Conservation (phyloP, 2,888 invertebrate genomes). For the Girardia tigrina region DNA sequence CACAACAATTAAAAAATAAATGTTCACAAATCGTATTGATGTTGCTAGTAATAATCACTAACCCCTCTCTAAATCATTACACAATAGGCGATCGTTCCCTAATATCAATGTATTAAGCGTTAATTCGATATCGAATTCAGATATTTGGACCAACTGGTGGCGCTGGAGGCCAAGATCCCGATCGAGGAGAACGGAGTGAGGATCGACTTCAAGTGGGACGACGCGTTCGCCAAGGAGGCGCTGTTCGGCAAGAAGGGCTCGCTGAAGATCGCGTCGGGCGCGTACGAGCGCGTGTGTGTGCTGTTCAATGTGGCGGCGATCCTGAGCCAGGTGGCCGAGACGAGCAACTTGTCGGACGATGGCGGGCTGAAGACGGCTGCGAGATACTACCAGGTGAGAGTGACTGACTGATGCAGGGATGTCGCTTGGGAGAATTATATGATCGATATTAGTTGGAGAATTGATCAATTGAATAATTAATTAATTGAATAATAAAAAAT, state of each 20-base stretch:
- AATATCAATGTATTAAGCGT: too few species aligned
- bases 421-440: too few species aligned
- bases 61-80: too few species aligned
- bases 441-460: too few species aligned
- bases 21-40: too few species aligned
- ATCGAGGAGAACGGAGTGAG: slow-evolving; percentile 69
- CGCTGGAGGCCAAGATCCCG: slow-evolving; percentile 81
- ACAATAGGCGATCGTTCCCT: too few species aligned
- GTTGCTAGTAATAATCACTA: too few species aligned
- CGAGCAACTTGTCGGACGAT: slow-evolving; percentile 72
- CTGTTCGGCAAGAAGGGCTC: slow-evolving; percentile 80
- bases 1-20: too few species aligned
- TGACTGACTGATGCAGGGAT: too few species aligned
- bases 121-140: slow-evolving; percentile 54
- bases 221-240: slow-evolving; percentile 88
- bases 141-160: slow-evolving; percentile 85
- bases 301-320: slow-evolving; percentile 88
- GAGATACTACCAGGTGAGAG: slow-evolving; percentile 69
- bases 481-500: too few species aligned
- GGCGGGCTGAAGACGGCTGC: slow-evolving; percentile 81
- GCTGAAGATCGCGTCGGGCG: slow-evolving; percentile 70
- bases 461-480: too few species aligned
- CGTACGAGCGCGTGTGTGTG: slow-evolving; percentile 82
- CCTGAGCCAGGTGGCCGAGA: slow-evolving; percentile 71
- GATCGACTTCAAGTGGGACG: slow-evolving; percentile 96